Base-by-base conservation (phyloP, 2,797 vertebrate genomes). In the Pseudochirops corinnae region DNA sequence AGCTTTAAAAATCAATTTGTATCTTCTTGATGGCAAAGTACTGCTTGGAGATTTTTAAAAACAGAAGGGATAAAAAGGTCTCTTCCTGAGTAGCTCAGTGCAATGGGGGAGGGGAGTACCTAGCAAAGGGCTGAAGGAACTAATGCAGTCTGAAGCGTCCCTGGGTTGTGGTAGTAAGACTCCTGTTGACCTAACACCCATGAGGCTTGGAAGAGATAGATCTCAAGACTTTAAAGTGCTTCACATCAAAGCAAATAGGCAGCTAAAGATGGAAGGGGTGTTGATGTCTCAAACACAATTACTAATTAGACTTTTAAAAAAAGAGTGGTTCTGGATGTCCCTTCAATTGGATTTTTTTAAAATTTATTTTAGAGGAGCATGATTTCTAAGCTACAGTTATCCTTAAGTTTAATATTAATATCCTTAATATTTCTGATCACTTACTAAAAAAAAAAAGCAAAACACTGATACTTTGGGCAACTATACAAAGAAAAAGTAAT, bases 1-100 rank as follows among this genome's bases (percentile, higher is more conserved):
- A 92, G 18, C 46, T 97, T 97, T 94, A 90, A 98, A 98, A 98
- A 96, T 96, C 82, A 62, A 1, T 90, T 96, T 52, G 1, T 94
- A 56, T 95, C 50, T 95, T 92, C 53, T 94, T 57, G 95, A 95
- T 56, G 96, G 28, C 5, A 96, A 96, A 96, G 82, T 28, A 0
- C 0, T 92, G 90, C 21, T 93, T 95, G 91, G 18, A 62, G 14
- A 2, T 93, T 96, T 90, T 90, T 91, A 92, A 94, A 95, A 96
- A 58, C 16, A 96, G 58, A 97, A 94, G 12, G 4, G 55, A 93
- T 93, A 50, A 96, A 95, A 90, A 94, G 0, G 0, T 96, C 29
- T 52, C 56, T 96, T 91, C 74, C 0, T 28, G 28, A 93, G 5
- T 92, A 94, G 3, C 16, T 96, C 56, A 90, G 53, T 93, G 91